phyloP scores from a whole-genome alignment of 2,797 vertebrate species.

The Scomberomorus guttatus region DNA sequence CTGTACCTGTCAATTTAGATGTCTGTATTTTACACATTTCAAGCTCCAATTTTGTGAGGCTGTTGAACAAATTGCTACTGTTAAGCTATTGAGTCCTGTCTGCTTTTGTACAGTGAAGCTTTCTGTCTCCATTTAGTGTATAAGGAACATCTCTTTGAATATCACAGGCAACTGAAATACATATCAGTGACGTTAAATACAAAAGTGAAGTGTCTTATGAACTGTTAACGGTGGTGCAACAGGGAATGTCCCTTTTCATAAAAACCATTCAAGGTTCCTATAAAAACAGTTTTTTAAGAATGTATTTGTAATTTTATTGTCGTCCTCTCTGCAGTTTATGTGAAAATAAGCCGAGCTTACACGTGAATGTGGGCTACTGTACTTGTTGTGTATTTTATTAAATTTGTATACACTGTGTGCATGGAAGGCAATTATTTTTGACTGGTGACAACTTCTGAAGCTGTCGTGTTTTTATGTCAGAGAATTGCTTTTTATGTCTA shows the following conservation, averaged over 20 bases:
- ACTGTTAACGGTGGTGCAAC: slow-evolving; percentile 92
- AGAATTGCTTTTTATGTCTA: slow-evolving; percentile 64
- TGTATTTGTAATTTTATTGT: slow-evolving; percentile 99
- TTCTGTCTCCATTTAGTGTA: slow-evolving; percentile 85
- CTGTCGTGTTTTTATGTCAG: slow-evolving; percentile 66
- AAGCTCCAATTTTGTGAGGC: slow-evolving; percentile 84
- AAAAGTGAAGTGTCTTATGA: slow-evolving; percentile 88
- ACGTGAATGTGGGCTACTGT: slow-evolving; percentile 97
- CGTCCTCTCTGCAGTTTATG: slow-evolving; percentile 97
- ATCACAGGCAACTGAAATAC: slow-evolving; percentile 82
- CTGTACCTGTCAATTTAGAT: slow-evolving; percentile 84
- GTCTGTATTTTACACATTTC: slow-evolving; percentile 86
- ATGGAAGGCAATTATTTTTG: slow-evolving; percentile 95
- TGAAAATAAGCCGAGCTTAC: slow-evolving; percentile 99
- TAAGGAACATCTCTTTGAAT: slow-evolving; percentile 83
- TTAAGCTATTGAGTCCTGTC: slow-evolving; percentile 89
- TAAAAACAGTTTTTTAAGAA: slow-evolving; percentile 95
- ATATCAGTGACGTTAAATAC: slow-evolving; percentile 86
- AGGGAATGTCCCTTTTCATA: slow-evolving; percentile 91
- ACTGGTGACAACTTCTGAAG: slow-evolving; percentile 70
- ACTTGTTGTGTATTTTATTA: slow-evolving; percentile 99
- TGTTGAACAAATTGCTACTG: slow-evolving; percentile 85
- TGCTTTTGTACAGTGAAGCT: slow-evolving; percentile 86
- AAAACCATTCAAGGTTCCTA: slow-evolving; percentile 93
- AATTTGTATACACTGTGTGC: slow-evolving; percentile 99